Percentiles rank a stretch among this genome's conserved stretches.
phyloP scores from a whole-genome alignment of 2,113 vertebrate species.

The Leuciscus idus region DNA sequence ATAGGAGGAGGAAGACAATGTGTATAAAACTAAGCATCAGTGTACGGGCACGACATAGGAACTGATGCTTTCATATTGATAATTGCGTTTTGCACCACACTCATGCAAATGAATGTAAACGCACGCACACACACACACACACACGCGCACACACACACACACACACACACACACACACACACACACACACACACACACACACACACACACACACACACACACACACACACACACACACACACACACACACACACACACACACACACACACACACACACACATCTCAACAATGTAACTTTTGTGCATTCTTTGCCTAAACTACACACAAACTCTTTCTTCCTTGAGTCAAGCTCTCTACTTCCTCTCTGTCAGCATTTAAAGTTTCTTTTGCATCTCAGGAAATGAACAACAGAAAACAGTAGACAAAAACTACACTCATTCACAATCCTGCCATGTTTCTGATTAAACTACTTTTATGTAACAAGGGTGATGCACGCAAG shows the following conservation, averaged over 20 bases:
- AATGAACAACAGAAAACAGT: slow-evolving; percentile 6
- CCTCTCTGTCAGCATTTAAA: background rate
- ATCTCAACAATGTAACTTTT: background rate
- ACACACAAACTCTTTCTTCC: background rate
- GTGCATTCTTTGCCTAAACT: background rate
- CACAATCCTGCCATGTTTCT: slow-evolving; percentile 76
- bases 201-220: background rate
- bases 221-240: background rate
- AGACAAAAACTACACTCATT: slow-evolving; percentile 15
- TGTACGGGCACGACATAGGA: background rate
- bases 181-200: background rate
- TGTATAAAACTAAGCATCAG: background rate
- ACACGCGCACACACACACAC: background rate
- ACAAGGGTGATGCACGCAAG: slow-evolving; percentile 91
- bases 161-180: background rate
- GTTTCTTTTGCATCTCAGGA: background rate
- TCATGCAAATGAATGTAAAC: slow-evolving; percentile 8
- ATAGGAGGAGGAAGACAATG: background rate
- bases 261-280: background rate
- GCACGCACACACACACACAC: background rate
- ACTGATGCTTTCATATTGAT: background rate
- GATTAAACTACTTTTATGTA: slow-evolving; percentile 90
- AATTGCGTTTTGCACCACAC: background rate
- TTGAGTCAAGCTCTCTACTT: background rate
- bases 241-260: background rate